Base-by-base conservation (phyloP, 2,888 invertebrate species). In the Pilophorus perplexus region DNA sequence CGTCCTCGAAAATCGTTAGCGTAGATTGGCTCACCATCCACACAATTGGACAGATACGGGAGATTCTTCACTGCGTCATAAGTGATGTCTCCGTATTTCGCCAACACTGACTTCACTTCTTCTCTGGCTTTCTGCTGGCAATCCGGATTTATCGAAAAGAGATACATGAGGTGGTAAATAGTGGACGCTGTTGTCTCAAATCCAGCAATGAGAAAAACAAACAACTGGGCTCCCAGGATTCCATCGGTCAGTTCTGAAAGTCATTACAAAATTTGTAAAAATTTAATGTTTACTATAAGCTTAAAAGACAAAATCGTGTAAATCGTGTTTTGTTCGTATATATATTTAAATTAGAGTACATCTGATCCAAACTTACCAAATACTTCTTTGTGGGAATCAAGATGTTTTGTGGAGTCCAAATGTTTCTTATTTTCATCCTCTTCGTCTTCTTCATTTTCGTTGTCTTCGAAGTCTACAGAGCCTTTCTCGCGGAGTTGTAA, bases 201-300 rank as follows among this genome's bases (percentile, higher is more conserved):
- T 1, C 70, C 70, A 37, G 70, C 70, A 6, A 67, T 27, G n/a
- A 68, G 60, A 46, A 70, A 68, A 2, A 70, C 68, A 66, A 70
- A 70, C 10, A 64, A 28, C 50, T 70, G 68, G 16, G 70, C 70
- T 20, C 64, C 67, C 37, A 70, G 57, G 5, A 68, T 46, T 10
- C 33, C 38, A 23, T 68, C 67, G 20, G 66, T 64, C 10, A 70
- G 25, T 33, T 66, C 69, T 69, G 50, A 12, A 65, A 68, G 3
- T n/a, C n/a, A n/a, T n/a, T n/a, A n/a, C n/a, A n/a, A n/a, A n/a
- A n/a, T n/a, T n/a, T n/a, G n/a, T n/a, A n/a, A n/a, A n/a, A n/a
- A n/a, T n/a, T n/a, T n/a, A n/a, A n/a, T n/a, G n/a, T n/a, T n/a
- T n/a, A n/a, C n/a, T n/a, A n/a, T n/a, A n/a, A n/a, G n/a, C n/a